Conservation (phyloP, 2,797 vertebrate species). For the Ceryle rudis region DNA sequence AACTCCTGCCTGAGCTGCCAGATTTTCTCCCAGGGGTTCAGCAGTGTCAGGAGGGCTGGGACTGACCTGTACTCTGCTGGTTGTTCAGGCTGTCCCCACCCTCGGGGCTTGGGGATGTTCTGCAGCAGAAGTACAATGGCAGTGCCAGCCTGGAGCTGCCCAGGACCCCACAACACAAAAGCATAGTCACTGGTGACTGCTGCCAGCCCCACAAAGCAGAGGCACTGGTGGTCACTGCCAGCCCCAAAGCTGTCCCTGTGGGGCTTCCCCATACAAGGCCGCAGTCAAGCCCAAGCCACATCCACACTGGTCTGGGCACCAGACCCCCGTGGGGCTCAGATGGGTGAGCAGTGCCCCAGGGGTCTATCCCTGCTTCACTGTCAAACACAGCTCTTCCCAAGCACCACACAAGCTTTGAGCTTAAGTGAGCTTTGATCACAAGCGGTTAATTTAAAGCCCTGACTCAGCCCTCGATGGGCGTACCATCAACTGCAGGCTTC, state of each 20-base stretch:
- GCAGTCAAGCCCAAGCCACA: too few species aligned
- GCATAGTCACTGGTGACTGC: background rate
- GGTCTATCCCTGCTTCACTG: background rate
- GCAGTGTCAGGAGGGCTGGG: background rate
- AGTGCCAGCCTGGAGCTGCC: background rate
- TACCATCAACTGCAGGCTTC: accelerated
- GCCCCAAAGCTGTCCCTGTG: background rate
- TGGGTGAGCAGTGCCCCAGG: background rate
- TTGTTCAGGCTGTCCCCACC: accelerated
- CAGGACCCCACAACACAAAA: background rate
- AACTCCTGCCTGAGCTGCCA: background rate
- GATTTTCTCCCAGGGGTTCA: background rate
- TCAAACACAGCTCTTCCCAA: background rate
- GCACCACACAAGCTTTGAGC: background rate
- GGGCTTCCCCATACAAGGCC: background rate
- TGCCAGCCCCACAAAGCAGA: background rate
- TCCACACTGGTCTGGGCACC: background rate
- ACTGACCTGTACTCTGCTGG: background rate
- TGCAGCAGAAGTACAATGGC: background rate
- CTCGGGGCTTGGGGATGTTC: background rate
- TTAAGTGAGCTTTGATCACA: background rate
- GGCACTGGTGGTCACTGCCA: too few species aligned
- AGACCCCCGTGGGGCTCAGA: background rate
- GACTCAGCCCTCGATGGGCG: accelerated
- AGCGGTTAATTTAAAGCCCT: too few species aligned